Evolutionary conservation across 2,888 invertebrate species (phyloP), one percentile per base, ranked within the genome.

Genomic region (Apoda limacodes): DNA sequence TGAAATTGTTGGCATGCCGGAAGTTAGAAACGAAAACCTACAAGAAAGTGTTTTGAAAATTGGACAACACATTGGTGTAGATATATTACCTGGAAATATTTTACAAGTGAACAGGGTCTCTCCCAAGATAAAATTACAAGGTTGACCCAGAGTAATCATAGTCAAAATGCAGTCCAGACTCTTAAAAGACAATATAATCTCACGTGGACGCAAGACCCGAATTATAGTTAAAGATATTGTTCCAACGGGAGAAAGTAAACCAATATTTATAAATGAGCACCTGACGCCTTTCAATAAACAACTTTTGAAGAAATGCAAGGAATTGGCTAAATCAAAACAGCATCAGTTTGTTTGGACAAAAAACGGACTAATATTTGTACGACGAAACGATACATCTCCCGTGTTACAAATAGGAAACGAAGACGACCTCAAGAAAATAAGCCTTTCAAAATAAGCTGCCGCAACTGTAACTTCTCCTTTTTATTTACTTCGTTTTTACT

Each of bases 241-340:
- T 17, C 5, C 7, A 17, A 6, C 7, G 5, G 17, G 17, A 17
- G 17, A 17, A 17, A 7, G 17, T 7, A 17, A 7, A 17, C 17
- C 17, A 17, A 17, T 17, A 5, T 17, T 17, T 15, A 17, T 32
- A 6, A 26, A 32, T 6, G 27, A 32, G 10, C 32, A 32, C 13
- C 9, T 32, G 3, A 32, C 25, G 6, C 14, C 11, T n/a, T n/a
- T 10, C 4, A 32, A 32, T 22, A 32, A 32, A 13, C 32, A 32
- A 22, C 22, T 26, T 17, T 22, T 31, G 9, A 31, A 25, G 13
- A 31, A 25, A 11, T 25, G 31, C n/a, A 25, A 25, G 12, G 25
- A 25, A 22, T 7, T 12, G 9, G 30, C 30, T 19, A 25, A 27
- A 17, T 26, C 2, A 12, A 9, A 14, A 15, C 5, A 23, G 9